Evolutionary conservation across 1,140 invertebrate species (phyloP).

Genomic region (Agrypnia vestita): DNA sequence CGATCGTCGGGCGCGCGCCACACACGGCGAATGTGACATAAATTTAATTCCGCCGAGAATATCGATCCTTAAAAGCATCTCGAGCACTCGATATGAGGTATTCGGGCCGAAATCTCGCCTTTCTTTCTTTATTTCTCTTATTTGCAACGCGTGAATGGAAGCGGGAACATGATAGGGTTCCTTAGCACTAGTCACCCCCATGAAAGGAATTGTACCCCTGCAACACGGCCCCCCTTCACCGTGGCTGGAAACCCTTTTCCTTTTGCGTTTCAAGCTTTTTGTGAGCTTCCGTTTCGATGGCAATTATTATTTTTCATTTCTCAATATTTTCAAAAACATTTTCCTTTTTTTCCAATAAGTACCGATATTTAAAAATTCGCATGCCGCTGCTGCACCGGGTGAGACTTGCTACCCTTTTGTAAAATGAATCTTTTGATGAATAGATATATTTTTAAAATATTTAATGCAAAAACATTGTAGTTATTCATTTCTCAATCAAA

Average conservation of each 20-base stretch:
- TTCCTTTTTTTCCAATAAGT: too few species aligned
- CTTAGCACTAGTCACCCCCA: background rate
- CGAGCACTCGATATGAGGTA: background rate
- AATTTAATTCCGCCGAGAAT: background rate
- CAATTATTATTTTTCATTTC: background rate
- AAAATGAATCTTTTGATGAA: too few species aligned
- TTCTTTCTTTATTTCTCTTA: conserved; percentile 8
- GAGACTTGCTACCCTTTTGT: too few species aligned
- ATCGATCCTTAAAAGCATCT: conserved; percentile 18
- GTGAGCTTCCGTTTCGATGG: background rate
- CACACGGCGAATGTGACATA: too few species aligned
- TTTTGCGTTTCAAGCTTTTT: background rate
- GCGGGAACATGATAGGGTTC: conserved; percentile 21
- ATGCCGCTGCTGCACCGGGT: too few species aligned
- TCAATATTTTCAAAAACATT: background rate
- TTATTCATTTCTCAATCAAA: too few species aligned
- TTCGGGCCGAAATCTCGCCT: background rate
- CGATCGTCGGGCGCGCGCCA: too few species aligned
- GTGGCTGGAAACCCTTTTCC: background rate
- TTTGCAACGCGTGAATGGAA: conserved; percentile 15
- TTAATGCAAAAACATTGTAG: too few species aligned
- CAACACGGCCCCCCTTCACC: background rate
- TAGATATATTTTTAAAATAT: too few species aligned
- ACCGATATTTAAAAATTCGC: too few species aligned
- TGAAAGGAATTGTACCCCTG: conserved; percentile 13